phyloP scores from a whole-genome alignment of 1,140 invertebrate species.

The Drosophila mayri region DNA sequence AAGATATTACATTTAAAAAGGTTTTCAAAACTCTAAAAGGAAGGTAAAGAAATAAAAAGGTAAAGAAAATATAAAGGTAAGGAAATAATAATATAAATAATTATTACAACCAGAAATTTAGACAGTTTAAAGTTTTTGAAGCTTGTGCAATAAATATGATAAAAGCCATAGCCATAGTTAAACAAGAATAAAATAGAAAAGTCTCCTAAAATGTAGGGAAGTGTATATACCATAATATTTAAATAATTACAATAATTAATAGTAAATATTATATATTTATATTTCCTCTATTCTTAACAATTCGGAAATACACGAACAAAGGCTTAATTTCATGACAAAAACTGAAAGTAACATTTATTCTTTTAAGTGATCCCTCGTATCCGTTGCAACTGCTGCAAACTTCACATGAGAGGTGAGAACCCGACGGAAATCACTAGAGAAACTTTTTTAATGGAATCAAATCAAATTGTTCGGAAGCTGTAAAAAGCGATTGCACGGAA shows the following conservation, averaged over 20 bases:
- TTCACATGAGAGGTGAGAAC: conserved; percentile 45
- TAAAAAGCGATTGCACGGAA: conserved; percentile 84
- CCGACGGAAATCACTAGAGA: conserved; percentile 75
- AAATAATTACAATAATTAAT: background rate
- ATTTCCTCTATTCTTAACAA: no score
- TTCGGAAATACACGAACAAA: background rate
- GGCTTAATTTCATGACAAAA: background rate
- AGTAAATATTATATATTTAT: background rate
- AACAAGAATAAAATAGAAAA: no score
- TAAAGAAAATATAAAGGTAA: background rate
- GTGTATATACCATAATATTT: no score
- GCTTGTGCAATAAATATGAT: no score
- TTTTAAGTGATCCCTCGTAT: conserved; percentile 11
- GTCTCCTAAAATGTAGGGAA: no score
- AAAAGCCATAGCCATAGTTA: no score
- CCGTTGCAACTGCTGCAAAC: conserved; percentile 52
- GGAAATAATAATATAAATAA: background rate
- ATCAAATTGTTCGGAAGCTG: conserved; percentile 85
- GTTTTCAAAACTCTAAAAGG: background rate
- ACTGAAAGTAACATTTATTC: background rate
- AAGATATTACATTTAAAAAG: background rate
- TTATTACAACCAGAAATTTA: no score
- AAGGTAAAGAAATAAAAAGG: background rate
- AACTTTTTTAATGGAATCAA: conserved; percentile 84
- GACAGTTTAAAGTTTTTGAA: no score